Evolutionary conservation across 2,888 invertebrate genomes (phyloP).

Genomic region (Drosophila seclusa): DNA sequence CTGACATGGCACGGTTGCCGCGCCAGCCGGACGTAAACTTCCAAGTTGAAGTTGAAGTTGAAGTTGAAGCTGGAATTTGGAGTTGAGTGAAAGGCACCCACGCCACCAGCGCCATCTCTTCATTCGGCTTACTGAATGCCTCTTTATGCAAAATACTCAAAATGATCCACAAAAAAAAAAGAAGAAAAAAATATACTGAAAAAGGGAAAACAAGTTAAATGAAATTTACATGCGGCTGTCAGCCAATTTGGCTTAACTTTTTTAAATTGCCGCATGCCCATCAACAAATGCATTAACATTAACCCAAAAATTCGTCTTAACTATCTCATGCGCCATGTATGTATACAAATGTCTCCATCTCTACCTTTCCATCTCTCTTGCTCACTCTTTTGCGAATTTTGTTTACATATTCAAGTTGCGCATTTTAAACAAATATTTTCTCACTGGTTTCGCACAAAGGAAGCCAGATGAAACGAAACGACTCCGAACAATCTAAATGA

Average conservation of each 20-base stretch:
- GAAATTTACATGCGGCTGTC: constrained; percentile 74
- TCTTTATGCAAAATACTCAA: constrained; percentile 49
- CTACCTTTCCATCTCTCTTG: not conserved
- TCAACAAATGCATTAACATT: constrained; percentile 76
- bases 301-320: constrained; percentile 69
- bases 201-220: constrained; percentile 73
- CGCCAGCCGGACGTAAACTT: constrained; percentile 47
- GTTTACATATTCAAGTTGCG: constrained; percentile 68
- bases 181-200: constrained; percentile 18
- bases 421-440: constrained; percentile 63
- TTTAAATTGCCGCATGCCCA: constrained; percentile 69
- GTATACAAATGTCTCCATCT: constrained; percentile 7
- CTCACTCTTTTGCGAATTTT: constrained; percentile 32
- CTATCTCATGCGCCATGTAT: constrained; percentile 19
- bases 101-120: constrained; percentile 46
- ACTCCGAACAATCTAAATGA: constrained; percentile 29
- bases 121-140: constrained; percentile 33
- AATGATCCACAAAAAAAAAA: constrained; percentile 32
- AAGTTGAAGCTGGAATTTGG: constrained; percentile 19
- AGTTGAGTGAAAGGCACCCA: constrained; percentile 77
- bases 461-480: constrained; percentile 44
- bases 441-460: constrained; percentile 58
- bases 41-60: constrained; percentile 19
- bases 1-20: constrained; percentile 65
- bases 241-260: constrained; percentile 72